phyloP scores from a whole-genome alignment of 2,888 invertebrate genomes.

The Clitarchus hookeri region DNA sequence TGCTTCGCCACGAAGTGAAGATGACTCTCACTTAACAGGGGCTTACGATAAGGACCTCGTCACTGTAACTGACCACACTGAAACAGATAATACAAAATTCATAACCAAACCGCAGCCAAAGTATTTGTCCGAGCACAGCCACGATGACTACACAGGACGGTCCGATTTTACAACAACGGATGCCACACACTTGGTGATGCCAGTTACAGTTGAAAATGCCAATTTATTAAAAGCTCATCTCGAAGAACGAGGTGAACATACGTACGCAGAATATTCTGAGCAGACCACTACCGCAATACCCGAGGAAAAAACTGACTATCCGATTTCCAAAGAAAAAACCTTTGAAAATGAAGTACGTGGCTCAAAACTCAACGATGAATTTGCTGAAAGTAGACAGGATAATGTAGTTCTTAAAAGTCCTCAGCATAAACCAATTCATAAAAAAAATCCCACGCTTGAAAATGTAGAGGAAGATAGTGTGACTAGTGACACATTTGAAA shows the following conservation, averaged over 20 bases:
- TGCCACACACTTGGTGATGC: not conserved
- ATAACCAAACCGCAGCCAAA: not conserved
- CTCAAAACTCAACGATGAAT: not conserved
- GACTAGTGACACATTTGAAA: not conserved
- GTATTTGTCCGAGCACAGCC: not conserved
- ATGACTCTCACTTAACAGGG: not conserved
- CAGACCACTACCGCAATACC: not conserved
- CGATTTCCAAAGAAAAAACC: not conserved
- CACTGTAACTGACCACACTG: not conserved
- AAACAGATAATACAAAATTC: not conserved
- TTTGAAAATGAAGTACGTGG: not conserved
- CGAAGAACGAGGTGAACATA: not conserved
- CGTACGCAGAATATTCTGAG: not conserved
- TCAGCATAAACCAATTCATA: not conserved
- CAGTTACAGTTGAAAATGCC: not conserved
- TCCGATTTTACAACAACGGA: not conserved
- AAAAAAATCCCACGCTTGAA: not conserved
- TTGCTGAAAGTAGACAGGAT: slow-evolving; percentile 2
- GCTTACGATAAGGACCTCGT: not conserved
- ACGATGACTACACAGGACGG: not conserved
- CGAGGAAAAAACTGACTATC: not conserved
- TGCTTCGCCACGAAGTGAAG: not conserved
- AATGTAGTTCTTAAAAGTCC: not conserved
- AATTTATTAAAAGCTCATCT: not conserved
- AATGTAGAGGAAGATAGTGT: not conserved